Conservation (phyloP, 1,140 invertebrate species). For the Cotesia chilonis region DNA sequence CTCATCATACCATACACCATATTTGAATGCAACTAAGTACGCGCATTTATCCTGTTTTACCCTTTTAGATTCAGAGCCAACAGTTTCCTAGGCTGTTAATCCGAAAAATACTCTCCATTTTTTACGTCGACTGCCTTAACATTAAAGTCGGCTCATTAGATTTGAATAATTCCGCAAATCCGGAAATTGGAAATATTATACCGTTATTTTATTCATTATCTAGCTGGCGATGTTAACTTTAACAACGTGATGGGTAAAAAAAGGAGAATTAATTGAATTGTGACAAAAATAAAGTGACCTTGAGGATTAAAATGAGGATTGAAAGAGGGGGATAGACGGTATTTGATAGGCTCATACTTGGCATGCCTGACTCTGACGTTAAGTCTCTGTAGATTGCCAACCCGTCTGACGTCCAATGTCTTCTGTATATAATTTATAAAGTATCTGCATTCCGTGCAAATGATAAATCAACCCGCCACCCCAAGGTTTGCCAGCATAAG, state of each 20-base stretch:
- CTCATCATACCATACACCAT: constrained; percentile 42
- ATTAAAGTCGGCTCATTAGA: not conserved
- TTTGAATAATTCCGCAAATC: no score
- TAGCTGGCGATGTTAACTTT: no score
- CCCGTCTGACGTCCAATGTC: constrained; percentile 54
- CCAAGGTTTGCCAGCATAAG: constrained; percentile 5
- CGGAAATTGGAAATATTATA: no score
- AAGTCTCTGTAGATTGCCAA: constrained; percentile 49
- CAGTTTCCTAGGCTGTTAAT: not conserved
- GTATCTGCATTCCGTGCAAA: constrained; percentile 61
- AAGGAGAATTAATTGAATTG: constrained; percentile 8
- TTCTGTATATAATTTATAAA: constrained; percentile 65
- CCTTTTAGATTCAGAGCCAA: not conserved
- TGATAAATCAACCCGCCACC: constrained; percentile 64
- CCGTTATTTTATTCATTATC: no score
- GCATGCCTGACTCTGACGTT: constrained; percentile 56
- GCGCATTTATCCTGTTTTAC: not conserved
- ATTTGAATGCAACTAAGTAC: constrained; percentile 52
- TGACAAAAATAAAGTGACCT: constrained; percentile 12
- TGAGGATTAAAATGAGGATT: constrained; percentile 1
- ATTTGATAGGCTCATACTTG: constrained; percentile 58
- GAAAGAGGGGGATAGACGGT: constrained; percentile 33
- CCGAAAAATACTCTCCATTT: not conserved
- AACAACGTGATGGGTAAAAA: not conserved
- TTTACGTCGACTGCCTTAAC: not conserved